Conservation (phyloP, 2,113 vertebrate species). For the cattle (Bos taurus) region DNA sequence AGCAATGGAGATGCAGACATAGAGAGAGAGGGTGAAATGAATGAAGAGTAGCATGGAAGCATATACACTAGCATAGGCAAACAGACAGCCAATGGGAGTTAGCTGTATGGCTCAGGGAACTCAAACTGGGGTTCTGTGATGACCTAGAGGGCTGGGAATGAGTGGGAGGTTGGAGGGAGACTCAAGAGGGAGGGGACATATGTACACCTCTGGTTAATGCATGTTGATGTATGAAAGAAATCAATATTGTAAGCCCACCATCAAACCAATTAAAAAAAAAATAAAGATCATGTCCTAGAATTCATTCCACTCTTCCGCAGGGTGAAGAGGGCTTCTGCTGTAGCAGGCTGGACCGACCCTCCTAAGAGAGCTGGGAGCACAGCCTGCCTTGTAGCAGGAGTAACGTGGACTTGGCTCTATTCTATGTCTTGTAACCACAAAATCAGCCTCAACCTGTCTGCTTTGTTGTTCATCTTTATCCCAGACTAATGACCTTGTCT, state of each 20-base stretch:
- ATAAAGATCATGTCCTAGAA: not conserved
- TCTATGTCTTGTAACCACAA: not conserved
- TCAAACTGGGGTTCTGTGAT: not conserved
- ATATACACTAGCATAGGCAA: not conserved
- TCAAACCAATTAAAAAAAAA: not conserved
- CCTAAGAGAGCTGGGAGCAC: not conserved
- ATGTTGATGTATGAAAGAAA: not conserved
- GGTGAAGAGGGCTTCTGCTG: not conserved
- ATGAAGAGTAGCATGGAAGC: not conserved
- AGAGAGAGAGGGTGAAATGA: not conserved
- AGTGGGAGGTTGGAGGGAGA: not conserved
- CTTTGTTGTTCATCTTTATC: not conserved
- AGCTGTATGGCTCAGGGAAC: not conserved
- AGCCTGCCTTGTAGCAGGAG: rapidly evolving
- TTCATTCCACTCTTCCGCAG: not conserved
- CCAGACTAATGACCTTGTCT: not conserved
- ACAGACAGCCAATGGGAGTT: not conserved
- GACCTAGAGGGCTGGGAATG: not conserved
- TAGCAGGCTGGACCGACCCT: not conserved
- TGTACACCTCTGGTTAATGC: not conserved
- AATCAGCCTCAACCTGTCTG: not conserved
- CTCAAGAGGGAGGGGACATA: not conserved
- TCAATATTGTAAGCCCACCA: not conserved
- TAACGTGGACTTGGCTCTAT: too few species aligned
- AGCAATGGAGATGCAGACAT: not conserved